Conservation (phyloP, 23 tunicate genomes). For the Botrylloides violaceus region DNA sequence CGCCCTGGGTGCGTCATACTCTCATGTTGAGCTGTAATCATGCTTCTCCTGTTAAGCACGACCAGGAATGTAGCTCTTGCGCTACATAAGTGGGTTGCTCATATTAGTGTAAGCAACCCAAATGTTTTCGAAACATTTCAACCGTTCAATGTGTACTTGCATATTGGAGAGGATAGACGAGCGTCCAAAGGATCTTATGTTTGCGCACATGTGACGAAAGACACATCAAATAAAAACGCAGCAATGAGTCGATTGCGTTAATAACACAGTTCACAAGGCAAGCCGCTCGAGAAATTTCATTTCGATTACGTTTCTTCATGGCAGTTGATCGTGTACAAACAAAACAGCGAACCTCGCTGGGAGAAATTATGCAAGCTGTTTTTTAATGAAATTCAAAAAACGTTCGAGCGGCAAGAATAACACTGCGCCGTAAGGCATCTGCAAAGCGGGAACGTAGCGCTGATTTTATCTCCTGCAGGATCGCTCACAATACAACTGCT, state of each 20-base stretch:
- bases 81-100: neutral
- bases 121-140: neutral
- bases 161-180: neutral
- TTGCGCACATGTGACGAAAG: slow-evolving; percentile 1
- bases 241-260: neutral
- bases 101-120: neutral
- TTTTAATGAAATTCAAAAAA: neutral
- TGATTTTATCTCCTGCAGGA: neutral
- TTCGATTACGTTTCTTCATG: neutral
- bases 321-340: neutral
- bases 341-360: neutral
- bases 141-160: neutral
- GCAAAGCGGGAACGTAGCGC: neutral
- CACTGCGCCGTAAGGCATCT: neutral
- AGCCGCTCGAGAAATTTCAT: neutral
- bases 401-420: too few relatives aligned
- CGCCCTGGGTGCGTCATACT: neutral
- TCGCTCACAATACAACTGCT: too few relatives aligned
- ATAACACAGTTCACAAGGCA: slow-evolving; percentile 1
- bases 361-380: neutral
- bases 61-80: neutral
- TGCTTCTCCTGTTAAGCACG: neutral
- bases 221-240: slow-evolving; percentile 2
- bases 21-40: neutral
- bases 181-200: neutral